Evolutionary conservation across 1,140 invertebrate genomes (phyloP).

Genomic region (Phocides pigmalion): DNA sequence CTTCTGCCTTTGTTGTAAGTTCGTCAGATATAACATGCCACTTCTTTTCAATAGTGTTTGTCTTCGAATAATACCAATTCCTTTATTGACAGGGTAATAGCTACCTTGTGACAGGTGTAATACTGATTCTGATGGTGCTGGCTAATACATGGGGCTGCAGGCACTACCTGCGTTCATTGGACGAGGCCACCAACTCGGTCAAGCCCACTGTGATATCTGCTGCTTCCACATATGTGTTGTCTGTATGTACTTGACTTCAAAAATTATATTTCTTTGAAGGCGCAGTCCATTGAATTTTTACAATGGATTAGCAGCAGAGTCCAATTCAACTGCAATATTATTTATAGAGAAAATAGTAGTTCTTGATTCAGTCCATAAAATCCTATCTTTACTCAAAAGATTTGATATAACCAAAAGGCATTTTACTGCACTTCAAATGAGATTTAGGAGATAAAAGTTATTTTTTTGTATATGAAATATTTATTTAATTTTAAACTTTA

Average conservation of each 20-base stretch:
- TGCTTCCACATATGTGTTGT: conserved; percentile 86
- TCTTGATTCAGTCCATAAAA: no score
- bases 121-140: conserved; percentile 83
- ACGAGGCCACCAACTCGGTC: conserved; percentile 84
- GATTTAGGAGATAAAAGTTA: no score
- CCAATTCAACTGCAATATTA: conserved; percentile 6
- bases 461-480: no score
- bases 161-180: conserved; percentile 85
- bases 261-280: no score
- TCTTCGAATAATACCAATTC: background rate
- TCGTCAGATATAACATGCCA: background rate
- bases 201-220: conserved; percentile 85
- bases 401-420: no score
- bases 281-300: no score
- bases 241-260: conserved; percentile 85
- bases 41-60: no score
- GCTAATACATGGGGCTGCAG: conserved; percentile 85
- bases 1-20: conserved; percentile 59
- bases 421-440: no score
- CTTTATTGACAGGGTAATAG: conserved; percentile 59
- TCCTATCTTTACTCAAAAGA: no score
- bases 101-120: conserved; percentile 58
- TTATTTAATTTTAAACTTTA: no score
- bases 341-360: no score
- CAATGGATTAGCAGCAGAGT: no score